phyloP scores from a whole-genome alignment of 2,888 invertebrate genomes.

The Meteorus cinctellus region DNA sequence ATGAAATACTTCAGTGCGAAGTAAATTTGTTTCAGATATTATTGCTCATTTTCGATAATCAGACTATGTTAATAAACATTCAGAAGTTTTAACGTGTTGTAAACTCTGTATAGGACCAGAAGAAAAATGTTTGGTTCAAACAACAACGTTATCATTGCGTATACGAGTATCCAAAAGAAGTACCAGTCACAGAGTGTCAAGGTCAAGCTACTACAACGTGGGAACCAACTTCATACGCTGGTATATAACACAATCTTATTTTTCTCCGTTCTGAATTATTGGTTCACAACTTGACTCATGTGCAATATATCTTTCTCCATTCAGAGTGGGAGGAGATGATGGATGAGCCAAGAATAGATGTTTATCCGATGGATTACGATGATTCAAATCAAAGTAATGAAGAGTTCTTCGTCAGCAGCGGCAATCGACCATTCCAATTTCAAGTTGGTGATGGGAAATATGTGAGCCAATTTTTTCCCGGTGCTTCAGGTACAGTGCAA shows the following conservation, averaged over 20 bases:
- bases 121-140: slow-evolving; percentile 86
- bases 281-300: background rate
- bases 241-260: slow-evolving; percentile 55
- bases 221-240: slow-evolving; percentile 63
- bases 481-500: slow-evolving; percentile 64
- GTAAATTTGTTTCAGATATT: background rate
- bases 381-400: slow-evolving; percentile 74
- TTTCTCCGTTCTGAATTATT: background rate
- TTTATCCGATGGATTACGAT: slow-evolving; percentile 68
- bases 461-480: slow-evolving; percentile 84
- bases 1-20: background rate
- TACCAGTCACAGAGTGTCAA: slow-evolving; percentile 71
- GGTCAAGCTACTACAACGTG: slow-evolving; percentile 60
- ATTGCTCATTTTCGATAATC: background rate
- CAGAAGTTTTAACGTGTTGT: slow-evolving; percentile 8
- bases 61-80: background rate
- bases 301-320: slow-evolving; percentile 3
- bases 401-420: slow-evolving; percentile 84
- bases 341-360: slow-evolving; percentile 67
- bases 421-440: slow-evolving; percentile 82
- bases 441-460: slow-evolving; percentile 73
- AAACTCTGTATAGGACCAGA: slow-evolving; percentile 75
- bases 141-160: slow-evolving; percentile 89
- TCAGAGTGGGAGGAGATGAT: slow-evolving; percentile 71
- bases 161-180: slow-evolving; percentile 88